These are phyloP conservation scores for Petrophora chlorosata DNA, from an alignment of 2,888 invertebrate species.

Conservation along the genomic window DNA sequence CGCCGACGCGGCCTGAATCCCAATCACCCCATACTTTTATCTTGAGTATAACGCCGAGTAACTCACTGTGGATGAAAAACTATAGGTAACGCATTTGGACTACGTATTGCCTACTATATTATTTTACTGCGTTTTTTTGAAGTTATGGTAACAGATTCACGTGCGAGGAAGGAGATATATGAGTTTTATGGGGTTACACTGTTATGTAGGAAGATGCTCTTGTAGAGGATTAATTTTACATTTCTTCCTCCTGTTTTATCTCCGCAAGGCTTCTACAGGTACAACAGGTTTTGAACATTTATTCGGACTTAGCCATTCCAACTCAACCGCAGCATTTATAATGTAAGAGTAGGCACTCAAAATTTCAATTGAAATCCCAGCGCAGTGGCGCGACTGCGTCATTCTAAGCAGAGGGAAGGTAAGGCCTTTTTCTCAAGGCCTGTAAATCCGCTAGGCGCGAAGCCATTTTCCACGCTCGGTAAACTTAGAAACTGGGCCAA, in stretches of 20 bases:
- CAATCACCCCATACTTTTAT: constrained; percentile 35
- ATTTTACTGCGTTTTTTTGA: constrained; percentile 15
- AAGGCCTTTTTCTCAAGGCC: constrained; percentile 56
- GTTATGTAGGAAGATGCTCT: too few relatives aligned
- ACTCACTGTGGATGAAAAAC: constrained; percentile 34
- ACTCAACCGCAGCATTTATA: too few relatives aligned
- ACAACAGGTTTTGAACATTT: too few relatives aligned
- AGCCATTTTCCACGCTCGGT: constrained; percentile 76
- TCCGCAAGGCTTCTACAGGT: too few relatives aligned
- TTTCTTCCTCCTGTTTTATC: too few relatives aligned
- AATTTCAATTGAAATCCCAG: constrained; percentile 5
- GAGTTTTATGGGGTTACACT: neutral
- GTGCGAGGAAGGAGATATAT: neutral
- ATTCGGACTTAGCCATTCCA: too few relatives aligned
- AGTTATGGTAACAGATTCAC: constrained; percentile 3
- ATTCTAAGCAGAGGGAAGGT: constrained; percentile 41
- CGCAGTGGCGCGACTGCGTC: constrained; percentile 16
- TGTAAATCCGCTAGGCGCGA: constrained; percentile 70
- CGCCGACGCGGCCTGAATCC: constrained; percentile 36
- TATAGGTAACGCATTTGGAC: constrained; percentile 30
- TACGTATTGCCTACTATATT: constrained; percentile 28
- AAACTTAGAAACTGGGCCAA: constrained; percentile 79
- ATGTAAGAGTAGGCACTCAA: too few relatives aligned
- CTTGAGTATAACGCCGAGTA: constrained; percentile 26
- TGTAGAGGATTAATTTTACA: too few relatives aligned